A percentile compares a stretch with the other conserved stretches of the same genome.
Evolutionary conservation across 1,140 invertebrate genomes (phyloP).

Genomic region (Liolophura sinensis): DNA sequence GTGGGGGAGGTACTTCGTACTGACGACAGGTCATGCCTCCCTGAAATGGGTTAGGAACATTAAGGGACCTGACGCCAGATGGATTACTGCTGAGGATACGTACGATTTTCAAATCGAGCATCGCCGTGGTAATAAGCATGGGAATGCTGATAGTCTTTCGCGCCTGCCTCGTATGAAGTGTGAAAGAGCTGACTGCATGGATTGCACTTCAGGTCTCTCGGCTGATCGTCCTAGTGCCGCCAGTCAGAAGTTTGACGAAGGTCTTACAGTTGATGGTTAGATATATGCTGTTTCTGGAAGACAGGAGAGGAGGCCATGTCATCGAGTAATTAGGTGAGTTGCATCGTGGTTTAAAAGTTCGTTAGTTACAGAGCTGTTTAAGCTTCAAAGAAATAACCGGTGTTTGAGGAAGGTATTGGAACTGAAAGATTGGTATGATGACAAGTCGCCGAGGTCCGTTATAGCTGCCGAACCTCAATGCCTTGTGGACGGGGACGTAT

Average conservation of each 20-base stretch:
- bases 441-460: background rate
- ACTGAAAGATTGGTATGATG: background rate
- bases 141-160: constrained; percentile 31
- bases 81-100: constrained; percentile 3
- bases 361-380: too few species aligned
- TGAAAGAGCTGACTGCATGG: constrained; percentile 6
- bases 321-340: too few species aligned
- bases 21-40: constrained; percentile 8
- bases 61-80: background rate
- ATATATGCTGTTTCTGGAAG: too few species aligned
- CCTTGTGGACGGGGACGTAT: background rate
- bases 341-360: too few species aligned
- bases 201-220: background rate
- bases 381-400: constrained; percentile 2
- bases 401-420: background rate
- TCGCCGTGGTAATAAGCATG: constrained; percentile 22
- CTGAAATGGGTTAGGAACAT: constrained; percentile 8
- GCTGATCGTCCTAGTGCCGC: too few species aligned
- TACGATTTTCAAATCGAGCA: constrained; percentile 33
- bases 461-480: background rate
- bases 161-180: constrained; percentile 9
- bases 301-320: background rate
- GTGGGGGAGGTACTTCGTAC: constrained; percentile 1
- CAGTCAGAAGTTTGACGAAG: too few species aligned
- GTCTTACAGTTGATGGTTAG: too few species aligned